Evolutionary conservation across 2,797 vertebrate genomes (phyloP).

Genomic region (Rhinoraja longicauda): DNA sequence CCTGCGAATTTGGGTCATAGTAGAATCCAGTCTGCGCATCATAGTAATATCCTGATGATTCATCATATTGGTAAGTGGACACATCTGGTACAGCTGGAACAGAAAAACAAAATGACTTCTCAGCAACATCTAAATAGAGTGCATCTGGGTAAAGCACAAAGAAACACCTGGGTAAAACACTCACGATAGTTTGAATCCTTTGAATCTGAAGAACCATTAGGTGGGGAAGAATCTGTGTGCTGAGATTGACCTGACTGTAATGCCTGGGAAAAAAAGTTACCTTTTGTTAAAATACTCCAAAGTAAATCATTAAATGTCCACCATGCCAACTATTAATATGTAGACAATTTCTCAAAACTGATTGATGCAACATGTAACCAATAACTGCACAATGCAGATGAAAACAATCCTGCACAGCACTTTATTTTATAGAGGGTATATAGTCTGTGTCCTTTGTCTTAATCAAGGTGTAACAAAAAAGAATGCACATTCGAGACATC

Average conservation of each 20-base stretch:
- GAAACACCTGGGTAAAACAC: conserved; percentile 8
- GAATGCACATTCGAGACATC: too few relatives aligned
- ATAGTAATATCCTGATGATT: conserved; percentile 91
- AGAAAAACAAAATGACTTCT: not conserved
- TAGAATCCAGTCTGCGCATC: conserved; percentile 88
- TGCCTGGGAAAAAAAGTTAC: not conserved
- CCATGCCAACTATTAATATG: not conserved
- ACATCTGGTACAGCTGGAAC: conserved; percentile 73
- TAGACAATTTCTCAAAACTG: not conserved
- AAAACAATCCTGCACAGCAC: not conserved
- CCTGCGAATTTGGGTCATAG: conserved; percentile 87
- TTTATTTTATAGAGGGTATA: not conserved
- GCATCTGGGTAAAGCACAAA: not conserved
- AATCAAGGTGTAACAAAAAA: too few relatives aligned
- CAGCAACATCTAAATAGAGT: not conserved
- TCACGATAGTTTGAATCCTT: conserved; percentile 33
- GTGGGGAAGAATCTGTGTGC: not conserved
- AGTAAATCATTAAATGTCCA: not conserved
- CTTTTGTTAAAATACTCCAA: not conserved
- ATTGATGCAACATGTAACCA: not conserved
- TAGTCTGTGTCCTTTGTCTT: too few relatives aligned
- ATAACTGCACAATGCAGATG: not conserved
- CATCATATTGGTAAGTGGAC: conserved; percentile 83
- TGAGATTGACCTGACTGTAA: not conserved
- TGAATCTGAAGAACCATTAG: conserved; percentile 14